Evolutionary conservation across 2,888 invertebrate species (phyloP), one percentile per base, ranked within the genome.

Genomic region (Heliothis peltigera): DNA sequence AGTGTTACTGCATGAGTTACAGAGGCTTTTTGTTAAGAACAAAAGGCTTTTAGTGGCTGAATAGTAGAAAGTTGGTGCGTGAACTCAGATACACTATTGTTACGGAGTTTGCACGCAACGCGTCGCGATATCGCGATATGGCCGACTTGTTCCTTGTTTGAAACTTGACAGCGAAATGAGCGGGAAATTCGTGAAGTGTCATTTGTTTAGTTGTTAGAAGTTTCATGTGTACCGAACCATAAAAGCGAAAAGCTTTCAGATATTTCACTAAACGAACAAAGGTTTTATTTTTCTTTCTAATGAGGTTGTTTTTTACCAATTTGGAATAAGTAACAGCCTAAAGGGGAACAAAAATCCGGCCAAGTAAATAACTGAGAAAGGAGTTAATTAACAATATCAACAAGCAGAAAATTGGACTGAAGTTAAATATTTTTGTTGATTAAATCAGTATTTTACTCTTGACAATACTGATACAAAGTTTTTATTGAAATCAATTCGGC

Each of bases 1-100:
- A 87, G 84, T 86, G 84, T 85, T 84, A 83, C 85, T 86, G 86
- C 86, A 89, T 88, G 89, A 91, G 87, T 90, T 86, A 91, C 85
- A 85, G 78, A 79, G 82, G 86, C 86, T 85, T 91, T 89, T 90
- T 88, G 90, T 87, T 85, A 77, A 74, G 80, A 88, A 91, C 90
- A 91, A 91, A 88, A 85, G 89, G 84, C 85, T 85, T 89, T 89
- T 87, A 89, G 81, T 83, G 78, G 79, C 72, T 81, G 83, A 83
- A 80, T 79, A 79, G 82, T 81, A 80, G 75, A 79, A 85, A 86
- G 68, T 85, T 82, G 74, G 81, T 88, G 88, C 87, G 88, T 88
- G 80, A 82, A 87, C 86, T 61, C 54, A 64, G 83, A 74, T 67
- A 82, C 79, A 75, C 80, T 76, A 84, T 86, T 87, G 84, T 88